Evolutionary conservation across 2,113 vertebrate genomes (phyloP), one percentile per base, ranked within the genome.

Genomic region (Pimephales promelas): DNA sequence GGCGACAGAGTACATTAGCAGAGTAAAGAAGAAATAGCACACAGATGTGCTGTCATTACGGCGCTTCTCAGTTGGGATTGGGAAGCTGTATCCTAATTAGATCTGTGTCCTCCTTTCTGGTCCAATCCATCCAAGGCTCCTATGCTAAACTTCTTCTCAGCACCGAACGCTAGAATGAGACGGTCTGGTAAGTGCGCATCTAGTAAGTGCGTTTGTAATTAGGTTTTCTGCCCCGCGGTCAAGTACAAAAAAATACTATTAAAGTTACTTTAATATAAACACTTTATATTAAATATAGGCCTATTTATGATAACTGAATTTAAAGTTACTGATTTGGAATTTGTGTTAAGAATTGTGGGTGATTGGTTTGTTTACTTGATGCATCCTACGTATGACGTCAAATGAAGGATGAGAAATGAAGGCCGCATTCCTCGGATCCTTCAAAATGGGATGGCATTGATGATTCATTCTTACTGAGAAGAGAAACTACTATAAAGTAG

Each of bases 1-100:
- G 89, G 90, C 89, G 86, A 88, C 91, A 85, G 88, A 91, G 90
- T 57, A 87, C 85, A 85, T 72, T 77, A 36, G 2, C 74, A 34
- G 10, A 77, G 16, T 40, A 26, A 68, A 43, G 13, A 2, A 7
- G 13, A 2, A 7, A 4, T 16, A 43, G 62, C 64, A 40, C 54
- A 61, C 26, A 20, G 31, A 36, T 84, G 40, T 79, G 64, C 13
- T 62, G 40, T 79, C 45, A 59, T 74, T 45, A 26, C 68, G 22
- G 40, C 16, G n/a, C 5, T 43, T 13, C 20, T 13, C 22, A 43
- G 0, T 14, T 43, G 7, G 64, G 22, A 1, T 14, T 43, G 7
- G 64, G 22, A 40, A 31, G 34, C 34, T 22, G 36, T 22, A 22
- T 66, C 64, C 28, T 20, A 20, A 8, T 66, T 18, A 36, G 31